These are phyloP conservation scores for Hypercompe scribonia DNA, from an alignment of 2,888 invertebrate genomes.

Conservation along the genomic window DNA sequence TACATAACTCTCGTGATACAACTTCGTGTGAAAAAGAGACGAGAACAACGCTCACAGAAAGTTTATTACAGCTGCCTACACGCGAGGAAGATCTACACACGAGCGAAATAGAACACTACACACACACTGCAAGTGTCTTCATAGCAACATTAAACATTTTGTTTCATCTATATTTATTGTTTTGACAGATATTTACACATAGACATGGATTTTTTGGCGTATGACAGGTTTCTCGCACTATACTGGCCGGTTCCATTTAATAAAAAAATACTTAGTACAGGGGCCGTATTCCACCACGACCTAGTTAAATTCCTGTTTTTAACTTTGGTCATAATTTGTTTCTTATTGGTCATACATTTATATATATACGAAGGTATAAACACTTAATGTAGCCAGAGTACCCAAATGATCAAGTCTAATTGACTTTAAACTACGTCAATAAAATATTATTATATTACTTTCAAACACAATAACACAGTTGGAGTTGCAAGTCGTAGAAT, in stretches of 20 bases:
- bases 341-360: slow-evolving; percentile 70
- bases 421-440: slow-evolving; percentile 58
- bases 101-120: too few species aligned
- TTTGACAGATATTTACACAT: neutral
- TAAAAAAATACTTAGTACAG: slow-evolving; percentile 12
- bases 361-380: slow-evolving; percentile 41
- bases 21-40: neutral
- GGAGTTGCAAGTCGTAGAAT: neutral
- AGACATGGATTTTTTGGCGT: slow-evolving; percentile 1
- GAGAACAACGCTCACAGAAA: neutral
- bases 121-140: too few species aligned
- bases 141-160: neutral
- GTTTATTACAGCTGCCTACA: neutral
- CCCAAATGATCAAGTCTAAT: slow-evolving; percentile 57
- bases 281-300: slow-evolving; percentile 42
- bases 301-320: slow-evolving; percentile 74
- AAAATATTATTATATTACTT: slow-evolving; percentile 46
- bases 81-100: neutral
- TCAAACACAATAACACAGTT: slow-evolving; percentile 37
- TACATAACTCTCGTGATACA: neutral
- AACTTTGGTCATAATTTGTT: slow-evolving; percentile 80
- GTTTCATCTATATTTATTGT: neutral
- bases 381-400: slow-evolving; percentile 48
- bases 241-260: slow-evolving; percentile 9
- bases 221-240: neutral